Evolutionary conservation across 2,888 invertebrate species (phyloP), one percentile per base, ranked within the genome.

Genomic region (Xanthostigma xanthostigma): DNA sequence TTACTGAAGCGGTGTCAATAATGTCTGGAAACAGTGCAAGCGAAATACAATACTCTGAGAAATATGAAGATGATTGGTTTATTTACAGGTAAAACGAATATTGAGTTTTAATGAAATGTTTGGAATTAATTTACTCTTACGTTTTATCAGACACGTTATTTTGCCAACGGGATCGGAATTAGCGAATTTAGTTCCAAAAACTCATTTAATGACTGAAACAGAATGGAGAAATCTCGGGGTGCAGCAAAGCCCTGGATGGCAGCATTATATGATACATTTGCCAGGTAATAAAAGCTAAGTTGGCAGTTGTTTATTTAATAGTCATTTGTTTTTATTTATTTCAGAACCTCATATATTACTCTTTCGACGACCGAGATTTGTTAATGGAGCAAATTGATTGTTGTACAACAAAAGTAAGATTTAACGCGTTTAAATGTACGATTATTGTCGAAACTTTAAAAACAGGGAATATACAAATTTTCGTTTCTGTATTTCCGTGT

Each of bases 201-300:
- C 84, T 0, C 93, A 93, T 62, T 70, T 94, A 44, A 91, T 95
- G 91, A 84, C 89, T 0, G 95, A 95, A 69, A 82, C 87, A 0
- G 94, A 95, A 67, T 95, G 95, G 94, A 74, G 94, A 51, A 88
- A 90, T 66, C 75, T 95, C 2, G 94, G 94, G 0, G 91, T 95
- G 0, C 92, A 93, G 63, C 94, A 94, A 64, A 91, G 91, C 62
- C 91, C 90, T 0, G 87, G 87, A 44, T 88, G 87, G 87, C 75
- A 85, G 2, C 89, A 91, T 67, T 91, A 89, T 63, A 86, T 91
- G 90, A 78, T 90, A 55, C 94, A 95, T 63, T 79, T 81, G 14
- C 93, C 94, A 39, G 27, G 27, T 27, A 27, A 27, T 27, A 27
- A 27, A 6, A 27, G 5, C 3, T 27, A 6, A 27, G 6, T 27